Evolutionary conservation across 2,113 vertebrate species (phyloP), one percentile per base, ranked within the genome.

Genomic region (Paralichthys olivaceus): DNA sequence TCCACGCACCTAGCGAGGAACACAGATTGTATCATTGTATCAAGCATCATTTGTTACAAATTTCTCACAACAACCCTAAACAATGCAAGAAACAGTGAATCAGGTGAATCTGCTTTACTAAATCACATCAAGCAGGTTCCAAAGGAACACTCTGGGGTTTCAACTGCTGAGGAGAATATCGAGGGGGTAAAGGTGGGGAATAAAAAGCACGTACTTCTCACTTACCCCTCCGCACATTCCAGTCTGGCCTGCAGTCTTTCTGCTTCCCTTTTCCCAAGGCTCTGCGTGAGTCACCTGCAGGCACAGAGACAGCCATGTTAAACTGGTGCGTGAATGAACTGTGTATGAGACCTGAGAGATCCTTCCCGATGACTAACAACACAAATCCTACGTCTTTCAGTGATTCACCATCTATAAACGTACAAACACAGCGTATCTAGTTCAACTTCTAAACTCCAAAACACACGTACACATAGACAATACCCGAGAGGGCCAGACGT

Each of bases 221-320:
- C 98, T 99, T 99, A 99, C 98, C 98, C 98, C 98, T 96, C 98
- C 98, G 96, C 98, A 99, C 98, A 99, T 99, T 96, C 98, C 98
- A 90, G 98, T 99, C 94, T 99, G 98, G 85, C 98, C 98, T 57
- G 98, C 97, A 23, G 98, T 99, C 92, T 99, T 99, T 86, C 98
- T 94, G 90, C 98, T 99, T 63, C 98, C 98, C 57, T 99, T 99
- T 85, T 99, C 98, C 98, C 98, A 99, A 0, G 98, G 98, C 61
- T 99, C 98, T 72, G 95, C 95, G 45, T 99, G 98, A 0, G 94
- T 98, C 80, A 99, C 98, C 98, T 99, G 69, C 2, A 43, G 43
- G 60, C 37, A 77, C 14, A 58, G 0, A 56, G 0, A 68, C 17
- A 4, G 7, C 22, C 60, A 43, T 63, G 5, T 22, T 2, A 7